Percentiles rank a stretch among this genome's conserved stretches.
Evolutionary conservation across 1,140 invertebrate species (phyloP).

Genomic region (Drosophila nigrodunni): DNA sequence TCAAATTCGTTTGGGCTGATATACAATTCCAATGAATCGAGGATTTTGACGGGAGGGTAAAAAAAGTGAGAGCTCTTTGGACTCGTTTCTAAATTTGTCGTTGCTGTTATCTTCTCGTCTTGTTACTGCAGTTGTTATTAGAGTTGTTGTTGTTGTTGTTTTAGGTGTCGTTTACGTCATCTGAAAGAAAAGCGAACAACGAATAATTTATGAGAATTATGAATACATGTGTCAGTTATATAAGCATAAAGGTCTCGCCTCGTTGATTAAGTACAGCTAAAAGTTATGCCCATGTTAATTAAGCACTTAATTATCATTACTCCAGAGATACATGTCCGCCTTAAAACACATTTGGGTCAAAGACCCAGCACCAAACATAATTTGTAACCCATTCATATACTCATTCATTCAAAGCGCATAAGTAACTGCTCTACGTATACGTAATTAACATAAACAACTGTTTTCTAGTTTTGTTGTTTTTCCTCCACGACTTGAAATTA

Average conservation of each 20-base stretch:
- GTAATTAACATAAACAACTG: conserved; percentile 78
- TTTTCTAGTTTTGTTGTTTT: conserved; percentile 44
- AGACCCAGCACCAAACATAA: conserved; percentile 54
- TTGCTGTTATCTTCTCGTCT: conserved; percentile 16
- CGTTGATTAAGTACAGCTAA: conserved; percentile 46
- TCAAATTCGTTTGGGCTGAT: conserved; percentile 24
- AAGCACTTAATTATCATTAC: conserved; percentile 56
- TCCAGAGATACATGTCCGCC: background rate
- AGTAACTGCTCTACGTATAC: conserved; percentile 45
- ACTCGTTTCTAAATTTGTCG: conserved; percentile 27
- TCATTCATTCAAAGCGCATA: conserved; percentile 14
- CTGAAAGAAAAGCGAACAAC: conserved; percentile 44
- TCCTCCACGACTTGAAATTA: conserved; percentile 52
- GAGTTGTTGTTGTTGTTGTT: conserved; percentile 12
- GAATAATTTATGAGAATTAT: conserved; percentile 59
- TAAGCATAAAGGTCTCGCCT: conserved; percentile 45
- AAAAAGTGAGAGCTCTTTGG: conserved; percentile 36
- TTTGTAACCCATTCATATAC: conserved; percentile 38
- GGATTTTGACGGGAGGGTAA: background rate
- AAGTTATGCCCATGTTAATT: conserved; percentile 66
- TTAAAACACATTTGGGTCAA: conserved; percentile 51
- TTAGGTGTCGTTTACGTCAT: conserved; percentile 69
- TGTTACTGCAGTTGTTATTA: conserved; percentile 36
- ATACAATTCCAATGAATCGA: conserved; percentile 16
- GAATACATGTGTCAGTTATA: conserved; percentile 16